These are phyloP conservation scores for Aldabrachelys gigantea DNA, from an alignment of 2,113 vertebrate species.

Conservation along the genomic window DNA sequence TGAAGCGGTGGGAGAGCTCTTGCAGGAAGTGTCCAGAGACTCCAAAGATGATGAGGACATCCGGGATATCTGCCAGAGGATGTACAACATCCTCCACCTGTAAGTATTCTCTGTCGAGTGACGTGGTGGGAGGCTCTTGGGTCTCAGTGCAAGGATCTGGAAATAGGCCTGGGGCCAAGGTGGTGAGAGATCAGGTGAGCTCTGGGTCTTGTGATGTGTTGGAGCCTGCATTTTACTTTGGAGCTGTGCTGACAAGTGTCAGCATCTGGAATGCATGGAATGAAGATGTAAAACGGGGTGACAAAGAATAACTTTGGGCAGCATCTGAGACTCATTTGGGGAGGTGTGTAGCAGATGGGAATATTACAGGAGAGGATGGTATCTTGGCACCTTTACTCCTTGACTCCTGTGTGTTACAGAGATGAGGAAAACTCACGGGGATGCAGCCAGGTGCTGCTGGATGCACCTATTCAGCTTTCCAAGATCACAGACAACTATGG, in stretches of 20 bases:
- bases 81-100: constrained; percentile 95
- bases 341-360: not conserved
- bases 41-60: constrained; percentile 92
- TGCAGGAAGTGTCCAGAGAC: constrained; percentile 91
- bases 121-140: not conserved
- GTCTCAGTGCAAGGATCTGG: not conserved
- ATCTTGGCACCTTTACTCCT: not conserved
- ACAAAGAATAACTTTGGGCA: not conserved
- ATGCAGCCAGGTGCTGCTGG: constrained; percentile 87
- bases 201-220: not conserved
- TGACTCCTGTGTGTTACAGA: constrained; percentile 36
- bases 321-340: not conserved
- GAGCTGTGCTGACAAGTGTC: not conserved
- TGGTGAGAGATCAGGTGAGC: not conserved
- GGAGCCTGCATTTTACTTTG: not conserved
- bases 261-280: not conserved
- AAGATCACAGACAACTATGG: constrained; percentile 88
- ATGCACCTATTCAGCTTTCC: constrained; percentile 94
- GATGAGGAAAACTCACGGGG: constrained; percentile 75
- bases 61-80: constrained; percentile 91
- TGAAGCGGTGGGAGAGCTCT: constrained; percentile 92
- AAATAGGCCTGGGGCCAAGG: not conserved
- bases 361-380: not conserved
- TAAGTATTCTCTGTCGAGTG: constrained; percentile 67
- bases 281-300: not conserved